Base-by-base conservation (phyloP, 1,140 invertebrate species). In the Drosophila tristis region DNA sequence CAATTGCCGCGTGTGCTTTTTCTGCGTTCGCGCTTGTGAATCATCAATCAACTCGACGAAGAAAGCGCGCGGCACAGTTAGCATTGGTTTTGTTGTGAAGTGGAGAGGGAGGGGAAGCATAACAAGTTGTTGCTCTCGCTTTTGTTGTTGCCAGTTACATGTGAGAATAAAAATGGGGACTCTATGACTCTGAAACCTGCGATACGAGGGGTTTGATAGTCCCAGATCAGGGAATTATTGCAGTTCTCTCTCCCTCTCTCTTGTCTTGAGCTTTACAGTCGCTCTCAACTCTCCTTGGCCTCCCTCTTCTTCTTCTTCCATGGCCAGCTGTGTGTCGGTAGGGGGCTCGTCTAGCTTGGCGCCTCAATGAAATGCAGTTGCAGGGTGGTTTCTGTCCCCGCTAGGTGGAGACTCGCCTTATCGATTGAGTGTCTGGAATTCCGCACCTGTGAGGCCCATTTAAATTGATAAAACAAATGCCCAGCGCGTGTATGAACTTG, bases 1-100 rank as follows among this genome's bases (percentile, higher is more conserved):
- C 25, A 42, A 45, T 45, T 82, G 84, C 84, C 82, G 82, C 82
- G 84, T 87, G 84, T 87, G 71, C 74, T 87, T 87, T 86, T 79
- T 16, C 16, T 59, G 50, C 20, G 23, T 16, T 25, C 59, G 39
- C 25, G 29, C 23, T 11, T 49, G 65, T 87, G 82, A 87, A 73
- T 87, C 82, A 87, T 72, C 72, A 60, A 74, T 70, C 80, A 64
- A 50, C 61, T 54, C 43, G 15, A 26, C 45, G 26, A 56, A 11
- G 59, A 65, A 60, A 71, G 55, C 54, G 68, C 43, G 75, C 59
- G 62, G 29, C 65, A 72, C 75, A 58, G 57, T 50, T 57, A 43
- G 65, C 39, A 29, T 39, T 48, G 65, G 39, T 39, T 39, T 48
- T 44, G 51, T 68, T 68, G 35, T 56, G n/a, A 29, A 4, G 39